Evolutionary conservation across 2,797 vertebrate genomes (phyloP), one percentile per base, ranked within the genome.

Genomic region (Xyrichtys novacula): DNA sequence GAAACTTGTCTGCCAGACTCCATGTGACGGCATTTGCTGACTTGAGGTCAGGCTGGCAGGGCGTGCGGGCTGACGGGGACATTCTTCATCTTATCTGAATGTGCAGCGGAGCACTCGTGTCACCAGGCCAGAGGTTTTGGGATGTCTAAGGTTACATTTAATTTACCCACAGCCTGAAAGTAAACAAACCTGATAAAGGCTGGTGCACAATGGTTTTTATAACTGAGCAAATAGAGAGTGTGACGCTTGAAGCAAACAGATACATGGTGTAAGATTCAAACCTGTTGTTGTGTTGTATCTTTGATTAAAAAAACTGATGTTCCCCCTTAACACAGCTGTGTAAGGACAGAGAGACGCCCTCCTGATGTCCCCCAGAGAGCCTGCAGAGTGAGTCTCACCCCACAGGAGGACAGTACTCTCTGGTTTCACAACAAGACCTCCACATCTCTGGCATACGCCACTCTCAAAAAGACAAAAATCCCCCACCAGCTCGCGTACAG

Each of bases 401-500:
- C n/a, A 25, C 53, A 65, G 42, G 38, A 68, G 38, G 19, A 73
- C 55, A 42, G 38, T 8, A 59, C 28, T 85, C 83, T 84, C 69
- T n/a, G 56, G 77, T 88, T 89, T 85, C 78, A 85, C 73, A 89
- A 76, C 83, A 65, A 64, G 82, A 90, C 81, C 68, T 72, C 62
- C 65, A 26, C 65, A 73, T 78, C 72, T 69, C 66, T 69, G 78
- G 40, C 70, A 75, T 52, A 40, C 72, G 25, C 42, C 63, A 14
- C 53, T 40, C 29, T 43, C 46, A 25, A 6, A 4, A 10, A 55
- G 61, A 63, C 55, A 47, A 67, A 74, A 78, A 63, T 23, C 82
- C 71, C 74, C 74, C 65, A 57, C 57, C 56, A 55, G 76, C 76
- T 55, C 12, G 2, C 0, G 32, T 76, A 78, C 81, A 76, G 80